Evolutionary conservation across 2,888 invertebrate species (phyloP).

Genomic region (Caenorhabditis sinica): DNA sequence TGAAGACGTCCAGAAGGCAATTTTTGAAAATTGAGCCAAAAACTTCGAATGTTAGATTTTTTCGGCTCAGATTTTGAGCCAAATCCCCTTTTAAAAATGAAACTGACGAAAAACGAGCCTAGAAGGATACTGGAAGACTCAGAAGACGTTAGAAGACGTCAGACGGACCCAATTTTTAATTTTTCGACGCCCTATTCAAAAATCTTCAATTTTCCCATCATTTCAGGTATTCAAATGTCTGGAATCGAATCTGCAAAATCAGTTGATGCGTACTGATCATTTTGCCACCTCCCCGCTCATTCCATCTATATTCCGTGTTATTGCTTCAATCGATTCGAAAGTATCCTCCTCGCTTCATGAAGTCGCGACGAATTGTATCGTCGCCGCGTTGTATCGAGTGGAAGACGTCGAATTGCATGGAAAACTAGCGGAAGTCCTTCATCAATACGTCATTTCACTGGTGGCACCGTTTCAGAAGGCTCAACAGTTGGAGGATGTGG

Average conservation of each 20-base stretch:
- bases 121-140: too few species aligned
- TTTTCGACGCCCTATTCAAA: too few species aligned
- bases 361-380: slow-evolving; percentile 88
- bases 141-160: too few species aligned
- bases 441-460: slow-evolving; percentile 89
- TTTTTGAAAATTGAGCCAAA: too few species aligned
- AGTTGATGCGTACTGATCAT: slow-evolving; percentile 86
- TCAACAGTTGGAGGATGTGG: slow-evolving; percentile 51
- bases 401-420: slow-evolving; percentile 86
- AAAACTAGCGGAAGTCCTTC: slow-evolving; percentile 90
- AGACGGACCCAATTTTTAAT: too few species aligned
- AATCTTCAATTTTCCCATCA: too few species aligned
- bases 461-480: slow-evolving; percentile 90
- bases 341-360: slow-evolving; percentile 88
- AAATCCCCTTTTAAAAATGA: not conserved
- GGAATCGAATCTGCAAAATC: slow-evolving; percentile 56
- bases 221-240: slow-evolving; percentile 56
- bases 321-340: slow-evolving; percentile 83
- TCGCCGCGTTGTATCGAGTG: slow-evolving; percentile 68
- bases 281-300: slow-evolving; percentile 86
- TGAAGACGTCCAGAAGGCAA: too few species aligned
- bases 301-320: slow-evolving; percentile 84
- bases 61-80: too few species aligned
- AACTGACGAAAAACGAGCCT: too few species aligned
- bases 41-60: too few species aligned